Evolutionary conservation across 2,888 invertebrate genomes (phyloP), one percentile per base, ranked within the genome.

Genomic region (Sylvicola cinctus): DNA sequence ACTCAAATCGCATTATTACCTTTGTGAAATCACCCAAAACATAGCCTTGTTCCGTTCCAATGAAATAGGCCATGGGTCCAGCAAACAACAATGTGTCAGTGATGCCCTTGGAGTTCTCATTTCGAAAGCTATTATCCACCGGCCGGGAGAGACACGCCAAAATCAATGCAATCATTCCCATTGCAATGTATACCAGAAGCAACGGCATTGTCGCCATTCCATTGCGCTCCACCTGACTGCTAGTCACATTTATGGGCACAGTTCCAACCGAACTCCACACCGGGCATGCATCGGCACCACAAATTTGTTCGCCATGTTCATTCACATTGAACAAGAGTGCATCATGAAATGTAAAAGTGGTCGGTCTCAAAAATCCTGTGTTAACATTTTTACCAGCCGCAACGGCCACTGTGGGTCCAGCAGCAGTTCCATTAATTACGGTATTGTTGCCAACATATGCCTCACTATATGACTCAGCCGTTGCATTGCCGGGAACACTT

Each of bases 41-140:
- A 52, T 83, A 81, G 42, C 79, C 81, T 58, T 83, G 83, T 52
- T 83, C 81, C 38, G 81, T 64, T 39, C 83, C 83, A 41, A 83
- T 79, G 47, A 81, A 84, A 29, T 80, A 62, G 3, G 78, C 76
- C 55, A 83, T 63, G 0, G 83, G 81, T 0, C 74, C 72, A 2
- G 75, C 74, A 26, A 80, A 66, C 43, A 75, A 63, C 26, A 80
- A 39, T 2, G 55, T 58, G 23, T 58, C 58, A 4, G 49, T 49
- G 17, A 55, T 46, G 13, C 55, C 49, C 63, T 66, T 50, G 58
- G 66, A 44, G 61, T 65, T 45, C 58, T 61, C 49, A 62, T 66
- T 46, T 2, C 57, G 45, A 25, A 49, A 46, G 2, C 47, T 45
- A 16, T 17, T 33, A 31, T 48, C 45, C 26, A 48, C 43, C 59